Conservation (phyloP, 2,113 vertebrate species). For the Lipotes vexillifer region DNA sequence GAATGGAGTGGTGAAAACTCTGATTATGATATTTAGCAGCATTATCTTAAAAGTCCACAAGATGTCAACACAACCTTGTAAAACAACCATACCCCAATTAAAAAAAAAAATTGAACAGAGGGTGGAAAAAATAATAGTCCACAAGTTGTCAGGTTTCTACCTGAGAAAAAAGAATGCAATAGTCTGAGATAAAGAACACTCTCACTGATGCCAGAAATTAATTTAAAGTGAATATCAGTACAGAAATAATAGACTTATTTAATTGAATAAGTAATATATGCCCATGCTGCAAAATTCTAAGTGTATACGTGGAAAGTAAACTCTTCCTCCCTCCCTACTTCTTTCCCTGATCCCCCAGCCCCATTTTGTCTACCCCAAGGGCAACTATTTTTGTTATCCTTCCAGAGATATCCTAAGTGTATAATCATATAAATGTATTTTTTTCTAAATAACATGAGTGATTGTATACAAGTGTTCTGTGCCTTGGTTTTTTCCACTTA, state of each 20-base stretch:
- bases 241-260: not conserved
- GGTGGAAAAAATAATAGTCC: not conserved
- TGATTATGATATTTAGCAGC: not conserved
- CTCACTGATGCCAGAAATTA: not conserved
- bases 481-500: not conserved
- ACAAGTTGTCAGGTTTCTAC: constrained; percentile 58
- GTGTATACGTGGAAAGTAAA: not conserved
- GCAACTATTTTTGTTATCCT: not conserved
- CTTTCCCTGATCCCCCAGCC: not conserved
- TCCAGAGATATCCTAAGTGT: not conserved
- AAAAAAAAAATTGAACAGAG: no score
- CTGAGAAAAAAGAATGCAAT: not conserved
- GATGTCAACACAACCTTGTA: constrained; percentile 7
- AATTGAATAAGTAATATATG: not conserved
- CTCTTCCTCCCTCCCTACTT: not conserved
- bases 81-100: no score
- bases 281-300: not conserved
- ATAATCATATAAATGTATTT: not conserved
- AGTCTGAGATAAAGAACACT: not conserved
- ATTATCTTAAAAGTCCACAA: constrained; percentile 40
- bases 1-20: not conserved
- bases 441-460: not conserved
- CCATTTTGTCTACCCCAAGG: not conserved
- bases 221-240: not conserved
- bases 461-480: not conserved